Evolutionary conservation across 1,140 invertebrate species (phyloP).

Genomic region (Archivesica marissinica): DNA sequence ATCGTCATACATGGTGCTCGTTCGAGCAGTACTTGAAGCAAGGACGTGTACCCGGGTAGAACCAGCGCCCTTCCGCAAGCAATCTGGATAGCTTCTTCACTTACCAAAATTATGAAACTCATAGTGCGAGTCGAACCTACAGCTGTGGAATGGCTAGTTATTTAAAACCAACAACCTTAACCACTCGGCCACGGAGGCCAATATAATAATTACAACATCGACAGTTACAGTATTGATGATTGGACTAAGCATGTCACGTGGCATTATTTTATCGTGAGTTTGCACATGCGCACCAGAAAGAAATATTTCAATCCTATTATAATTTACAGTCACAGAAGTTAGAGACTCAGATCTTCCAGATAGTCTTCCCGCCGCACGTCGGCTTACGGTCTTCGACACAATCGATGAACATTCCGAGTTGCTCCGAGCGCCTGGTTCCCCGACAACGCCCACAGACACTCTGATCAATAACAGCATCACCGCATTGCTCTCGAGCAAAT

Average conservation of each 20-base stretch:
- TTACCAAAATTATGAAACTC: too few relatives aligned
- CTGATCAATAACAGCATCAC: slow-evolving; percentile 78
- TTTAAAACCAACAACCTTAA: neutral
- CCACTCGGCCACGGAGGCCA: neutral
- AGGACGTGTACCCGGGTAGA: too few relatives aligned
- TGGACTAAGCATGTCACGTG: too few relatives aligned
- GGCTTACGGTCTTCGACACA: slow-evolving; percentile 45
- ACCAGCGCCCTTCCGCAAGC: too few relatives aligned
- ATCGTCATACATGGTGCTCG: too few relatives aligned
- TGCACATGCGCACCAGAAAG: too few relatives aligned
- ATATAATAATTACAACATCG: neutral
- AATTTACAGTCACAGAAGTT: slow-evolving; percentile 80
- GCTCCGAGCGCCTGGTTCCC: slow-evolving; percentile 41
- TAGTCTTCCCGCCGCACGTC: neutral
- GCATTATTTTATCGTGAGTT: too few relatives aligned
- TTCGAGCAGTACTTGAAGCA: too few relatives aligned
- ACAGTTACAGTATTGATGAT: too few relatives aligned
- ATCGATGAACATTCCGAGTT: slow-evolving; percentile 51
- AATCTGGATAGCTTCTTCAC: too few relatives aligned
- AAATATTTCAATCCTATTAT: slow-evolving; percentile 59
- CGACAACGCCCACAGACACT: slow-evolving; percentile 68
- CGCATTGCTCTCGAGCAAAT: slow-evolving; percentile 77
- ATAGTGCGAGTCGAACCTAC: neutral
- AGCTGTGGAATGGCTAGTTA: neutral
- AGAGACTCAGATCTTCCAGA: slow-evolving; percentile 59